phyloP scores from a whole-genome alignment of 2,797 vertebrate genomes.

The Anguilla anguilla region DNA sequence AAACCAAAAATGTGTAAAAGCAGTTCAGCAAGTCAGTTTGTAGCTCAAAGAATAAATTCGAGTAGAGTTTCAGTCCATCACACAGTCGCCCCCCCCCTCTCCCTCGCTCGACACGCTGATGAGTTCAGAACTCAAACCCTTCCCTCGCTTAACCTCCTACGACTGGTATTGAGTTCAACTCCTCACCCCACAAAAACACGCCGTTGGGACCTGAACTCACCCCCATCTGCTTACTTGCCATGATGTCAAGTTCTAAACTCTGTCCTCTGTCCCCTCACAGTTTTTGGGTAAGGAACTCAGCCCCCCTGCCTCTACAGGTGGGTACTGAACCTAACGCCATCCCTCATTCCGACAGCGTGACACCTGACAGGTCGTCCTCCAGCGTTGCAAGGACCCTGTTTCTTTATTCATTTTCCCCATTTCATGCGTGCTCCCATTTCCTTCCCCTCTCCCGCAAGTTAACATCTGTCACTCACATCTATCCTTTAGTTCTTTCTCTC shows the following conservation, averaged over 20 bases:
- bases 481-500: background rate
- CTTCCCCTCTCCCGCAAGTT: background rate
- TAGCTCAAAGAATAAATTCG: too few relatives aligned
- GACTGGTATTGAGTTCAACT: background rate
- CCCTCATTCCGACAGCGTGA: background rate
- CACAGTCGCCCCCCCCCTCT: background rate
- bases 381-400: background rate
- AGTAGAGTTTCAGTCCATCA: background rate
- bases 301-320: background rate
- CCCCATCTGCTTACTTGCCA: background rate
- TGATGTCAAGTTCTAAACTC: background rate
- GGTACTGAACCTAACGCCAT: background rate
- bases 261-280: background rate
- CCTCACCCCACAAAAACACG: background rate
- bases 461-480: background rate
- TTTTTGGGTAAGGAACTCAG: background rate
- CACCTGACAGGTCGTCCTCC: background rate
- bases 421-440: background rate
- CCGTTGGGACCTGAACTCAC: too few relatives aligned
- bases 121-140: background rate
- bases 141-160: background rate
- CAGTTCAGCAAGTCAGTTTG: too few relatives aligned
- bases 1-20: too few relatives aligned
- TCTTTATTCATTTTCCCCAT: background rate
- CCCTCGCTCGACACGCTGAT: background rate